Evolutionary conservation across 2,113 vertebrate species (phyloP).

Genomic region (Melanerpes aurifrons): DNA sequence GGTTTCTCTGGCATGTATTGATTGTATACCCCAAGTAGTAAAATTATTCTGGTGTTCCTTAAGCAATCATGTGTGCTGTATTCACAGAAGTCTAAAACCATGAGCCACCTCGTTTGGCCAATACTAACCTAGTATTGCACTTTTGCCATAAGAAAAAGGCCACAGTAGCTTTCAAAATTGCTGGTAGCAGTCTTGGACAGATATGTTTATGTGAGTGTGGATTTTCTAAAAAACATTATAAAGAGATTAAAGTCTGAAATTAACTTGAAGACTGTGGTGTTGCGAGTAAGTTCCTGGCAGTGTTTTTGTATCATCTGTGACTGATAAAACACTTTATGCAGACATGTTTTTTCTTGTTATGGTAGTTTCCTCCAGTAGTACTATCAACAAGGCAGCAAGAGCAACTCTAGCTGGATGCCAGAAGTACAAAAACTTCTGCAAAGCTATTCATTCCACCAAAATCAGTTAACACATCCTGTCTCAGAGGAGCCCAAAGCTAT

Average conservation of each 20-base stretch:
- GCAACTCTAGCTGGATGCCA: not conserved
- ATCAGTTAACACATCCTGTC: rapidly evolving
- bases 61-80: not conserved
- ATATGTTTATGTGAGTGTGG: not conserved
- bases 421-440: not conserved
- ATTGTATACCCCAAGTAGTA: not conserved
- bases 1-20: not conserved
- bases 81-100: not conserved
- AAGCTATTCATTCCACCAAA: not conserved
- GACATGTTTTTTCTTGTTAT: not conserved
- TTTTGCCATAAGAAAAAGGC: not conserved
- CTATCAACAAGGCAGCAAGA: not conserved
- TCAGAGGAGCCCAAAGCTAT: not conserved
- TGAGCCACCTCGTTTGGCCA: not conserved
- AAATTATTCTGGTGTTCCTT: not conserved
- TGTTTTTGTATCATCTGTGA: not conserved
- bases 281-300: not conserved
- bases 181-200: not conserved
- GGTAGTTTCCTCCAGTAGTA: not conserved
- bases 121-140: not conserved
- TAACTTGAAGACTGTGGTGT: not conserved
- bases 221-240: not conserved
- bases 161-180: not conserved
- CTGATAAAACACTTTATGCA: not conserved
- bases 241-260: not conserved